Percentiles rank a stretch among this genome's conserved stretches.
Evolutionary conservation across 2,113 vertebrate genomes (phyloP).

Genomic region (Riparia riparia): DNA sequence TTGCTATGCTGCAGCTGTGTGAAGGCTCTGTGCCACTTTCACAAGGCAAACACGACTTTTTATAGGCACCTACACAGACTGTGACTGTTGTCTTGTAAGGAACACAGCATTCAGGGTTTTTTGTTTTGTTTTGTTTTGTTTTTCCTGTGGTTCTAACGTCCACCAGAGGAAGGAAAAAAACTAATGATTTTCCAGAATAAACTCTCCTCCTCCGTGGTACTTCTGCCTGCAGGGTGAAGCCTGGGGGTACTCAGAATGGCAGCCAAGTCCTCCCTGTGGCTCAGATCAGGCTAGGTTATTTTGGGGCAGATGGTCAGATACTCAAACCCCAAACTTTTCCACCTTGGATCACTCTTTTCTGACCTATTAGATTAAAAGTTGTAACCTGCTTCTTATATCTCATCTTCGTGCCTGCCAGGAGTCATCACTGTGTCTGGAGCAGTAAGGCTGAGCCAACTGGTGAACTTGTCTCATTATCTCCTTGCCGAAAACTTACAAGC

Average conservation of each 20-base stretch:
- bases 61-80: neutral
- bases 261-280: neutral
- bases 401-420: neutral
- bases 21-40: neutral
- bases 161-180: neutral
- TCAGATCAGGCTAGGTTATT: neutral
- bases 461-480: conserved; percentile 67
- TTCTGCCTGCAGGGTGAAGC: neutral
- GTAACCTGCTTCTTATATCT: neutral
- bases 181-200: neutral
- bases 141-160: neutral
- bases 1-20: neutral
- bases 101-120: neutral
- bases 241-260: neutral
- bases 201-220: rapidly evolving
- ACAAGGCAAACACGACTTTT: rapidly evolving
- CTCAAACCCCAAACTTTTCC: neutral
- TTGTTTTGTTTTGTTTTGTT: neutral
- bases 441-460: conserved; percentile 50
- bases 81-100: neutral
- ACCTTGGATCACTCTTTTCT: neutral
- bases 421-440: conserved; percentile 12
- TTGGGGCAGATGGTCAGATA: neutral
- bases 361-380: neutral
- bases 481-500: conserved; percentile 59